Evolutionary conservation across 2,888 invertebrate species (phyloP), one percentile per base, ranked within the genome.

Genomic region (Cerceris rybyensis): DNA sequence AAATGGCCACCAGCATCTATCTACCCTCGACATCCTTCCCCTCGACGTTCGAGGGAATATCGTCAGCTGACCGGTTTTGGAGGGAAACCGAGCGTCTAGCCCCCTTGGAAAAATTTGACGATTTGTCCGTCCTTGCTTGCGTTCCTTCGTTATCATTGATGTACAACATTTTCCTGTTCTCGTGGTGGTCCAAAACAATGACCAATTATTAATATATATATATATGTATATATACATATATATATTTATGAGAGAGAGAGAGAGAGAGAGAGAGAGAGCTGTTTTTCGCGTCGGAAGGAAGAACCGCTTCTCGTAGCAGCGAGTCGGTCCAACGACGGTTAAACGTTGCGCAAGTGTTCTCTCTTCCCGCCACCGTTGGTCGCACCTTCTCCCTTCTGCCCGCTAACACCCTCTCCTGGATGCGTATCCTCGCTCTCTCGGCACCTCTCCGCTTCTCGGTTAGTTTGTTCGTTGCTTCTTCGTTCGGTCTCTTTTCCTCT

Each of bases 1-100:
- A 90, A 90, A 90, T 90, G 90, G 90, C 88, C 83, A 89, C 28
- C 28, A 64, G 63, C 14, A 8, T 70, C 73, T 63, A 57, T 67
- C 64, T 76, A 73, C 75, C 70, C 77, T 66, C 78, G 63, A 59
- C 73, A 60, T 52, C 63, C 70, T 70, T 69, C 80, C 67, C 78
- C 84, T 78, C 75, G 82, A 86, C 84, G 85, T 68, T 67, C 72
- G 82, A 14, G 52, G 64, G 66, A 78, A 71, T 70, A 68, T 65
- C 74, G 68, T 86, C 86, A 86, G 86, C 86, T 86, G 86, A 86
- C 78, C 78, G 77, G 79, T 85, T 86, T 86, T 85, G 83, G 85
- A 82, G 83, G 83, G 86, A 86, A 86, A 86, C 81, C 57, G 41
- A 14, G 7, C 28, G 28, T 4, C 28, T 28, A 4, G 28, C 28